Base-by-base conservation (phyloP, 2,797 vertebrate species). In the Syngnathus acus region DNA sequence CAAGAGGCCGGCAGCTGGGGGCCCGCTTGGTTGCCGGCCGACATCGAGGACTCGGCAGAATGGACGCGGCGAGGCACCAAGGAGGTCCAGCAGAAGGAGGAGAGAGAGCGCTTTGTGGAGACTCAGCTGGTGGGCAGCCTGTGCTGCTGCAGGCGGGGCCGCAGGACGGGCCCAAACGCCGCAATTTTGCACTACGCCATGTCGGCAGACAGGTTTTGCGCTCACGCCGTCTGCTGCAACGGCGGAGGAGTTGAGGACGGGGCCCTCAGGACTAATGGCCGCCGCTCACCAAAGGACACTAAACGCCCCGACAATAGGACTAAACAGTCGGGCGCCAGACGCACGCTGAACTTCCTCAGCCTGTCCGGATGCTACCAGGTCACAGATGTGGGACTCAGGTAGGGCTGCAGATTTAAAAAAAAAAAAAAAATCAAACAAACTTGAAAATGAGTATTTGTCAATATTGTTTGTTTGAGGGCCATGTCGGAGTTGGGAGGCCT, bases 291-390 rank as follows among this genome's bases (percentile, higher is more conserved):
- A 16, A 17, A 6, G 55, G 55, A 58, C 32, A 8, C 89, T 84
- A 83, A 86, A 74, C 87, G 88, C 85, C 88, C 74, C 80, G 88
- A 89, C 70, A 90, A 90, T 75, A 86, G 88, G 83, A 89, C 91
- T 84, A 89, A 92, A 19, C 88, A 82, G 72, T 77, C 81, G 58
- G 89, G 90, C 85, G 84, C 82, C 62, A 92, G 87, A 60, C 93
- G 96, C 76, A 84, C 90, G 10, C 92, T 99, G 84, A 91, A 88
- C 68, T 96, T 98, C 84, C 95, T 99, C 89, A 98, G 97, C 78
- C 90, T 99, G 67, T 99, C 97, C 54, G 97, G 97, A 85, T 99
- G 97, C 88, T 97, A 94, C 73, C 94, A 95, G 89, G 89, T 99
- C 87, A 99, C 97, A 75, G 97, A 99, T 77, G 84, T 89, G 72